Evolutionary conservation across 1,140 invertebrate species (phyloP).

Genomic region (Anastrepha obliqua): DNA sequence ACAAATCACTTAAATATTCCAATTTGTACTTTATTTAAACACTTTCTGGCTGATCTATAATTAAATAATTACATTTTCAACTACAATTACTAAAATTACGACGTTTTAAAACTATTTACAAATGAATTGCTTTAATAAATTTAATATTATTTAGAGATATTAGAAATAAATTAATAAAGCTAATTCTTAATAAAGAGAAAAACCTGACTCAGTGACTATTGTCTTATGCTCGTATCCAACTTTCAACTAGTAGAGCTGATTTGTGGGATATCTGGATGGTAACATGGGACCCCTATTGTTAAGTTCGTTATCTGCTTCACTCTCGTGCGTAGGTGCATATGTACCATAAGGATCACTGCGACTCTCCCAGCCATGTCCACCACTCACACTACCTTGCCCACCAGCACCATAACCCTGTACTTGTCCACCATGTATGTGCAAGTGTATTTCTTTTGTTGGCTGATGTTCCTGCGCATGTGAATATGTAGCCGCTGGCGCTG

Average conservation of each 20-base stretch:
- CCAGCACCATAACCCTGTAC: slow-evolving; percentile 17
- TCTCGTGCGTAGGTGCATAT: slow-evolving; percentile 60
- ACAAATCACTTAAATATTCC: neutral
- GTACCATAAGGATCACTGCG: slow-evolving; percentile 67
- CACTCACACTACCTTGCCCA: slow-evolving; percentile 59
- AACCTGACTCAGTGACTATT: slow-evolving; percentile 43
- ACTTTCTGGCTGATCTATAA: neutral
- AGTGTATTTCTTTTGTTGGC: slow-evolving; percentile 70
- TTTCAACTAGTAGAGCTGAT: slow-evolving; percentile 53
- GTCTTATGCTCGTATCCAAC: neutral
- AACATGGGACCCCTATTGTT: slow-evolving; percentile 65
- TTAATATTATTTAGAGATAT: neutral
- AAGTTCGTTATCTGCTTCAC: slow-evolving; percentile 56
- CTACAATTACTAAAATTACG: neutral
- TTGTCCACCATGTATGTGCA: slow-evolving; percentile 69
- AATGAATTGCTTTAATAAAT: neutral
- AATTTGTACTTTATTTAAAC: slow-evolving; percentile 52
- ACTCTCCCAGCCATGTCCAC: slow-evolving; percentile 65
- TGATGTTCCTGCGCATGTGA: slow-evolving; percentile 54
- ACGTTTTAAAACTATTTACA: slow-evolving; percentile 22
- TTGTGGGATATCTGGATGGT: slow-evolving; percentile 68
- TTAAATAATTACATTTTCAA: slow-evolving; percentile 5
- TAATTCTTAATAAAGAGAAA: slow-evolving; percentile 12
- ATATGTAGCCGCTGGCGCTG: slow-evolving; percentile 55
- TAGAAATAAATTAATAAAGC: neutral